Conservation (phyloP, 2,888 invertebrate genomes). For the Leucophora obtusa region DNA sequence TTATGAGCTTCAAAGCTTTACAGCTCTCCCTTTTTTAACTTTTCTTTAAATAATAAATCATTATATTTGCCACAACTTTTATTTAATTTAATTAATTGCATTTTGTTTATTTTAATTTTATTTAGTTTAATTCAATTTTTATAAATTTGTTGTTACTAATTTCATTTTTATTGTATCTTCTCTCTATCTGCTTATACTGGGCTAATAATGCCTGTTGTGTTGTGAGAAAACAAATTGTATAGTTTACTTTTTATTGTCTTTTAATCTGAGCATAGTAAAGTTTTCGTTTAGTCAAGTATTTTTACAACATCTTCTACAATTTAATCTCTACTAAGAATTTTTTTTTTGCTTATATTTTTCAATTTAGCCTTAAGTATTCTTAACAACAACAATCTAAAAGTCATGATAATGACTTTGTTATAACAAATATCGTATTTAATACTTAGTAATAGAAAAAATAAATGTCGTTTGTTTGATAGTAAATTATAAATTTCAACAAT, state of each 20-base stretch:
- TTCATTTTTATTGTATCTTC: conserved; percentile 1
- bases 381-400: conserved; percentile 1
- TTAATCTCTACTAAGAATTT: conserved; percentile 31
- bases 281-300: neutral
- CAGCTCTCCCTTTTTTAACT: too few relatives aligned
- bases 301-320: conserved; percentile 21
- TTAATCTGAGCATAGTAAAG: neutral
- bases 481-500: neutral
- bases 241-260: neutral
- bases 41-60: neutral
- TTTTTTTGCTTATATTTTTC: conserved; percentile 38
- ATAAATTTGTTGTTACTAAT: neutral
- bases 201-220: neutral
- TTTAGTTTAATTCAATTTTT: neutral
- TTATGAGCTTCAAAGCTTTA: too few relatives aligned
- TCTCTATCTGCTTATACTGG: neutral
- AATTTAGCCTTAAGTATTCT: conserved; percentile 37
- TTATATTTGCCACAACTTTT: neutral
- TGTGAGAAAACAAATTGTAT: too few relatives aligned
- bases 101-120: neutral
- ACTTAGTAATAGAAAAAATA: neutral
- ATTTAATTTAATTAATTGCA: neutral
- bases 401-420: neutral
- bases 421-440: neutral
- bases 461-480: neutral